A percentile compares a stretch with the other conserved stretches of the same genome.
Evolutionary conservation across 2,113 vertebrate species (phyloP).

Genomic region (Hippoglossus stenolepis): DNA sequence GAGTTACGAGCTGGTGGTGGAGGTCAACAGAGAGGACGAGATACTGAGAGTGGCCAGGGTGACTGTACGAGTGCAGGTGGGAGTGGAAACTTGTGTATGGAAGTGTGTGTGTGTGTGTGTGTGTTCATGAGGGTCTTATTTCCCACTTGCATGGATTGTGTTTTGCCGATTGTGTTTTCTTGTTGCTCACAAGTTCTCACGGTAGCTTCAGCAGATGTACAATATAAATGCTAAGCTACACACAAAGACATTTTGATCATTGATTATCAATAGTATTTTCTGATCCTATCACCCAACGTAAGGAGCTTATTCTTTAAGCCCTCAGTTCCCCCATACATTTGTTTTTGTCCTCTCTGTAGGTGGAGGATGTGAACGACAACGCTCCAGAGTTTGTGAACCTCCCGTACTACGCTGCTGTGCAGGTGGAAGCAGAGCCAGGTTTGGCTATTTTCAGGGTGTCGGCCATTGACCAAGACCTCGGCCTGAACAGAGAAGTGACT

Average conservation of each 20-base stretch:
- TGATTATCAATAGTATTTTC: no score
- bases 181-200: no score
- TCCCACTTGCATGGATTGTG: not conserved
- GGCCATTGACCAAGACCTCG: conserved; percentile 90
- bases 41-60: conserved; percentile 90
- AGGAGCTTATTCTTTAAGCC: no score
- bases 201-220: no score
- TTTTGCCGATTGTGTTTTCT: no score
- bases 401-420: conserved; percentile 95
- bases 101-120: not conserved
- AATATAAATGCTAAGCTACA: no score
- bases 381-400: conserved; percentile 91
- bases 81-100: conserved; percentile 46
- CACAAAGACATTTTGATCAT: no score
- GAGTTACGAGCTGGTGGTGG: conserved; percentile 92
- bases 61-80: conserved; percentile 87
- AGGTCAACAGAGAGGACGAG: conserved; percentile 91
- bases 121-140: no score
- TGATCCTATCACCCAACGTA: no score
- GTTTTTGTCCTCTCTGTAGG: conserved; percentile 56
- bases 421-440: conserved; percentile 92
- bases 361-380: conserved; percentile 96
- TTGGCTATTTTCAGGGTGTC: conserved; percentile 90
- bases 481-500: conserved; percentile 89
- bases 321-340: no score